Conservation (phyloP, 35 echinoderm and acorn worm species). For the Stichopus chloronotus region DNA sequence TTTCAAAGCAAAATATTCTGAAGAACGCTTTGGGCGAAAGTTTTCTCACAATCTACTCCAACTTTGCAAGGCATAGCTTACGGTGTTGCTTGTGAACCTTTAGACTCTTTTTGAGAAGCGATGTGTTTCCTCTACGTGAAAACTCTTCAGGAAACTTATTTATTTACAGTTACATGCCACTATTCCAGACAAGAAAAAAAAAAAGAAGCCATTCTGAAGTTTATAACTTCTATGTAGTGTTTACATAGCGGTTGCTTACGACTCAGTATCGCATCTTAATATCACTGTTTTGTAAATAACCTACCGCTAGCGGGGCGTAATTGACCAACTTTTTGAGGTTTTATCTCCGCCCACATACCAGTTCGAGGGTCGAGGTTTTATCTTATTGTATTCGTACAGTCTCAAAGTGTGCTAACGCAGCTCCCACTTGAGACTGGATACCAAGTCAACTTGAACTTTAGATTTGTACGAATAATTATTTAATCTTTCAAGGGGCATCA, state of each 20-base stretch:
- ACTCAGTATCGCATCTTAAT: background rate
- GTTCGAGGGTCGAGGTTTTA: slow-evolving; percentile 7
- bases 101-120: no score
- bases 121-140: no score
- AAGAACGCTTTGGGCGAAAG: no score
- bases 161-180: no score
- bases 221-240: background rate
- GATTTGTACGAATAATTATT: slow-evolving; percentile 53
- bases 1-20: no score
- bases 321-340: slow-evolving; percentile 14
- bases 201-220: background rate
- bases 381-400: background rate
- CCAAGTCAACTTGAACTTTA: slow-evolving; percentile 23
- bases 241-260: background rate
- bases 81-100: no score
- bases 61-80: no score
- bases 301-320: background rate
- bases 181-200: no score
- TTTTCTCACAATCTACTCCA: no score
- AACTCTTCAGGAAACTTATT: no score
- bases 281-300: background rate
- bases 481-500: slow-evolving; percentile 7
- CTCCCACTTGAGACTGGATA: slow-evolving; percentile 27
- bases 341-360: slow-evolving; percentile 31
- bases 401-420: background rate